These are phyloP conservation scores for Pangasius krempfi DNA, from an alignment of 2,797 vertebrate species.

Conservation along the genomic window DNA sequence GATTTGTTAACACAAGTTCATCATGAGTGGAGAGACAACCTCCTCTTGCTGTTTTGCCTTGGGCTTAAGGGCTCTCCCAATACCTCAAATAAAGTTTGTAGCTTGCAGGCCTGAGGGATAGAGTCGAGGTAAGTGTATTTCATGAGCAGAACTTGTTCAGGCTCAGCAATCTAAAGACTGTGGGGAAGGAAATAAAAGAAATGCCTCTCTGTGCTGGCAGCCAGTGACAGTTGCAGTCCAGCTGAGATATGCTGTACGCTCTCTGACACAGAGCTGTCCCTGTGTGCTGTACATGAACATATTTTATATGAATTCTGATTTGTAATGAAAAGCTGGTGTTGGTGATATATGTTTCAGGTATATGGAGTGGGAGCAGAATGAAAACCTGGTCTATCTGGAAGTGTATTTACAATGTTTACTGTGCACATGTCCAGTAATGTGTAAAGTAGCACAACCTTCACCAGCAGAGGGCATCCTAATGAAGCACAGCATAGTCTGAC, in stretches of 20 bases:
- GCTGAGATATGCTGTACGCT: neutral
- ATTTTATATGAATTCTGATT: neutral
- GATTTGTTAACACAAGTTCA: too few species aligned
- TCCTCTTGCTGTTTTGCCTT: neutral
- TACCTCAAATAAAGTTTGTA: neutral
- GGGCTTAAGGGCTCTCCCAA: neutral
- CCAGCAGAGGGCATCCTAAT: constrained; percentile 39
- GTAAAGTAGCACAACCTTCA: neutral
- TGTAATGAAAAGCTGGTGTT: neutral
- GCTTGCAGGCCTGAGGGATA: neutral
- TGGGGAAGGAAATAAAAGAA: neutral
- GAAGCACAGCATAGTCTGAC: constrained; percentile 1
- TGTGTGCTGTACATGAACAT: neutral
- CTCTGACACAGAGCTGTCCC: neutral
- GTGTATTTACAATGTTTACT: neutral
- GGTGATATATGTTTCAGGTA: neutral
- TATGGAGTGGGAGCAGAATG: neutral
- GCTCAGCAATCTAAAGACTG: neutral
- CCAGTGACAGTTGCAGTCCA: neutral
- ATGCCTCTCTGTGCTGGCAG: neutral
- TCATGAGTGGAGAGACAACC: neutral
- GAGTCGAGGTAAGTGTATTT: neutral
- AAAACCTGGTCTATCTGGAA: neutral
- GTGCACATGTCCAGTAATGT: neutral
- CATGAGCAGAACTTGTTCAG: neutral